Base-by-base conservation (phyloP, 2,797 vertebrate species). In the Bradypodion pumilum region DNA sequence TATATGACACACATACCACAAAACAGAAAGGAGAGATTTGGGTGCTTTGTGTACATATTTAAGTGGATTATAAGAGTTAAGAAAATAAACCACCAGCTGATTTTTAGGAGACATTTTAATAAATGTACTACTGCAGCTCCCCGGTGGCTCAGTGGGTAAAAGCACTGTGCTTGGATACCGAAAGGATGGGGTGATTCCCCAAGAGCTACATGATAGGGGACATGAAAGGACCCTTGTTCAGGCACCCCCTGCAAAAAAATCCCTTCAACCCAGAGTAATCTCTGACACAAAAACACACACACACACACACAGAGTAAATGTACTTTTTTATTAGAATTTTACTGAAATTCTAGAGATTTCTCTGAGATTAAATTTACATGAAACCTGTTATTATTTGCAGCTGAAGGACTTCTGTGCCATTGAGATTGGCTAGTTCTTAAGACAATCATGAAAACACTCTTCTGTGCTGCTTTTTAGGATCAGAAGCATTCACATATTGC, bases 1-100 rank as follows among this genome's bases (percentile, higher is more conserved):
- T 19, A 8, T 13, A 29, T 56, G 65, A 37, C 32, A 42, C 32
- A 52, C 62, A 66, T 4, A 0, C 0, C 70, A 32, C 52, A 10
- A 75, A 6, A 68, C 81, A 88, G 63, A 56, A 49, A 88, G 63
- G 46, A 49, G 5, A 86, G 76, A 40, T 16, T 10, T 19, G n/a
- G 9, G 1, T 35, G 77, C 19, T 16, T 3, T 27, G 77, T 70
- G 19, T 49, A 86, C 46, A 87, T 80, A 74, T 1, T 2, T 0
- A 0, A 1, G 3, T 2, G 1, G 1, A 1, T 59, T 35, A 1
- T 66, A 25, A 12, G 9, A 44, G 6, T 44, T 80, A 16, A 12
- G 5, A 69, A 85, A 44, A 86, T 16, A 60, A 37, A 78, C 23
- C 37, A 49, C 19, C 40, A 60, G 59, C 42, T 63, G 63, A 3